phyloP scores from a whole-genome alignment of 2,113 vertebrate species.

The Xyliphius kryptos region DNA sequence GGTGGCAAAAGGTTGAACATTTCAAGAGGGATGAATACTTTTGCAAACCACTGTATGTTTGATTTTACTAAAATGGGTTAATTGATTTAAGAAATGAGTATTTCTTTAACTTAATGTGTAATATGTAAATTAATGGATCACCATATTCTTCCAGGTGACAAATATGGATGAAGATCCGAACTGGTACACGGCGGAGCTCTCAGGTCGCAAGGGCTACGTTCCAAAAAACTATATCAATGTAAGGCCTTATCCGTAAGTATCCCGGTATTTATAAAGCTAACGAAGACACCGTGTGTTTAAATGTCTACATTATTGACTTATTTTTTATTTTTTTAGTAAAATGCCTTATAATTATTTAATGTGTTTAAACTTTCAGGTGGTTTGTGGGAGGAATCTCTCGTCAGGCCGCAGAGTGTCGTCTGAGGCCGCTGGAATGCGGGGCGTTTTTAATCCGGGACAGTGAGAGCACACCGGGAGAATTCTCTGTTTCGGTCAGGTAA shows the following conservation, averaged over 20 bases:
- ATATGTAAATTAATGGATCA: background rate
- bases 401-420: slow-evolving; percentile 73
- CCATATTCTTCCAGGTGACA: slow-evolving; percentile 67
- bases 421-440: slow-evolving; percentile 70
- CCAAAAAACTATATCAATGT: slow-evolving; percentile 91
- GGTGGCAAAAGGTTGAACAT: no score
- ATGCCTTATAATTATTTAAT: background rate
- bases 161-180: slow-evolving; percentile 93
- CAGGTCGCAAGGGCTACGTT: slow-evolving; percentile 75
- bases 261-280: slow-evolving; percentile 2
- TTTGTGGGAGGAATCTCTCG: slow-evolving; percentile 82
- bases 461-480: slow-evolving; percentile 85
- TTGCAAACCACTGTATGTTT: no score
- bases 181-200: slow-evolving; percentile 87
- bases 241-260: slow-evolving; percentile 81
- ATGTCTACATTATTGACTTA: no score
- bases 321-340: slow-evolving; percentile 8
- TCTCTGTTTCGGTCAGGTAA: slow-evolving; percentile 91
- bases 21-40: no score
- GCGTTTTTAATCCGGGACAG: slow-evolving; percentile 88
- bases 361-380: slow-evolving; percentile 66
- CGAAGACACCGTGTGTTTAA: no score
- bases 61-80: no score
- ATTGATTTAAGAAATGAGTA: no score
- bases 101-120: no score